These are phyloP conservation scores for Raja brachyura DNA, from an alignment of 2,113 vertebrate species.

Conservation along the genomic window DNA sequence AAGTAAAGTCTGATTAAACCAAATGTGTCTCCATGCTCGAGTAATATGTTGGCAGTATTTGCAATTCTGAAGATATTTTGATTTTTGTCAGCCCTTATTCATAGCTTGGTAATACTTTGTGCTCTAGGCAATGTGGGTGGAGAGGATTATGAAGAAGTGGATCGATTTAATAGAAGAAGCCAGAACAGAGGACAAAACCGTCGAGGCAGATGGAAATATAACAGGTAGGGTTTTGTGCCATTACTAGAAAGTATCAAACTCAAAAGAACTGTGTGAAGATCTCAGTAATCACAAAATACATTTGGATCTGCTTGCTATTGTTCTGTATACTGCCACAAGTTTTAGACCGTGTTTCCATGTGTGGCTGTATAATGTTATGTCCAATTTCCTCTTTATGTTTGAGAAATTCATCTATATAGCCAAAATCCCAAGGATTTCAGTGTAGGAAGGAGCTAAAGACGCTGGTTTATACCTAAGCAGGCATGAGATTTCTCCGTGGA, in stretches of 20 bases:
- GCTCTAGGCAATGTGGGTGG: constrained; percentile 64
- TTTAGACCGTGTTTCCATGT: too few relatives aligned
- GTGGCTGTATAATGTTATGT: too few relatives aligned
- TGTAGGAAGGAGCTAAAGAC: too few relatives aligned
- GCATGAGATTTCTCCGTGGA: too few relatives aligned
- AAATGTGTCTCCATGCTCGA: neutral
- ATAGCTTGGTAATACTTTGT: neutral
- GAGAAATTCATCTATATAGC: too few relatives aligned
- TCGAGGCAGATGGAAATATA: constrained; percentile 91
- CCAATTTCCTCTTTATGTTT: too few relatives aligned
- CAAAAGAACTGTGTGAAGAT: neutral
- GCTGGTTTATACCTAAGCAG: too few relatives aligned
- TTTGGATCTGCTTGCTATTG: neutral
- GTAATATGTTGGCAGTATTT: neutral
- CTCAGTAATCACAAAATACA: neutral
- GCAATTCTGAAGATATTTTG: neutral
- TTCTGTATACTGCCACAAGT: neutral
- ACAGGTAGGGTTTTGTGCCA: constrained; percentile 63
- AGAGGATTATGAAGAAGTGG: constrained; percentile 84
- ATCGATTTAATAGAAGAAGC: constrained; percentile 70
- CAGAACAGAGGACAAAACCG: constrained; percentile 68
- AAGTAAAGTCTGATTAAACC: neutral
- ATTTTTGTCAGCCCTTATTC: neutral
- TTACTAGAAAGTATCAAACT: neutral
- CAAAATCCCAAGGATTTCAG: too few relatives aligned